phyloP scores from a whole-genome alignment of 37 sponge, comb jelly and placozoan species.

The Agelas oroides region DNA sequence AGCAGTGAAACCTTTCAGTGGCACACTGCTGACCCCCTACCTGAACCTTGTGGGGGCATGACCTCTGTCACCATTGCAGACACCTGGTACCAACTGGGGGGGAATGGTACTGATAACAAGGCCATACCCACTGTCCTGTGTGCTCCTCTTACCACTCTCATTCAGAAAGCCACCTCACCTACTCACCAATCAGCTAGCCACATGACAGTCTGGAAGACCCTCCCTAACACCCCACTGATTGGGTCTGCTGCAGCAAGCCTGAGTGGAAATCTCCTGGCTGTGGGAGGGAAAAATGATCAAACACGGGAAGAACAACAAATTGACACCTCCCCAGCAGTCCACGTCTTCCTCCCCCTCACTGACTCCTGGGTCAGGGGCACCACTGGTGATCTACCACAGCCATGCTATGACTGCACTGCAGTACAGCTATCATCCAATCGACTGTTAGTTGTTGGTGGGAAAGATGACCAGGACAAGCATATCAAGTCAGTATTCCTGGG shows the following conservation, averaged over 20 bases:
- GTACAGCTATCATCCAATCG: too few species aligned
- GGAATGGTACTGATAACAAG: slow-evolving; percentile 52
- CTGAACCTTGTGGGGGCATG: slow-evolving; percentile 37
- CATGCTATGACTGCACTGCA: too few species aligned
- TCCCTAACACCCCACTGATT: slow-evolving; percentile 32
- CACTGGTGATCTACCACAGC: too few species aligned
- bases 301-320: slow-evolving; percentile 12
- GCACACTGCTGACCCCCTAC: slow-evolving; percentile 54
- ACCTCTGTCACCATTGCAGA: slow-evolving; percentile 30
- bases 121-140: slow-evolving; percentile 19
- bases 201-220: slow-evolving; percentile 10
- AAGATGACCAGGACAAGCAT: too few species aligned
- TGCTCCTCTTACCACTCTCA: slow-evolving; percentile 23
- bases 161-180: slow-evolving; percentile 19
- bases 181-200: neutral
- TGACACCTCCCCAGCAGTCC: slow-evolving; percentile 44
- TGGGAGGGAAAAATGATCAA: slow-evolving; percentile 7
- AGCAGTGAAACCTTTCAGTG: slow-evolving; percentile 33
- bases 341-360: slow-evolving; percentile 54
- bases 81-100: slow-evolving; percentile 55
- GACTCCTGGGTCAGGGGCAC: slow-evolving; percentile 41
- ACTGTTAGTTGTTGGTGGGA: too few species aligned
- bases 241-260: slow-evolving; percentile 23
- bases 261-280: slow-evolving; percentile 39
- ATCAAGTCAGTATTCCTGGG: too few species aligned